A percentile compares a stretch with the other conserved stretches of the same genome.
phyloP scores from a whole-genome alignment of 1,140 invertebrate genomes.

The Atta texana region DNA sequence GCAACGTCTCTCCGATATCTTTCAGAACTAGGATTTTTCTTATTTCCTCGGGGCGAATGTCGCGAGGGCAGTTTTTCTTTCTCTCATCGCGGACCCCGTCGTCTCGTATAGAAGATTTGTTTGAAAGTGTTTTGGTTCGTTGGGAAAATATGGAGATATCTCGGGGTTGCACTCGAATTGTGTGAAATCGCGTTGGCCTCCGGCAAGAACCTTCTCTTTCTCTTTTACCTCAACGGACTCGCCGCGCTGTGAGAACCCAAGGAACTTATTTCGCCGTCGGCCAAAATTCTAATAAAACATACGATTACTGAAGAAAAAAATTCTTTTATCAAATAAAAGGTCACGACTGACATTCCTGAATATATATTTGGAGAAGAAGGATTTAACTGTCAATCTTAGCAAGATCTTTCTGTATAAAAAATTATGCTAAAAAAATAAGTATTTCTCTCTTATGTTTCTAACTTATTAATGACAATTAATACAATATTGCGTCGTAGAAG shows the following conservation, averaged over 20 bases:
- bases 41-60: conserved; percentile 57
- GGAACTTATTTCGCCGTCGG: conserved; percentile 41
- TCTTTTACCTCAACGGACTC: conserved; percentile 40
- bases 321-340: conserved; percentile 41
- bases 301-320: conserved; percentile 48
- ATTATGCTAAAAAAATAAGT: not conserved
- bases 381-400: conserved; percentile 10
- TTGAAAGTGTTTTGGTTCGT: conserved; percentile 80
- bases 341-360: conserved; percentile 55
- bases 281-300: conserved; percentile 60
- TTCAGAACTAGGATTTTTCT: conserved; percentile 73
- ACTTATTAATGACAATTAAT: conserved; percentile 8
- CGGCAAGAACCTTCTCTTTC: conserved; percentile 19
- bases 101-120: conserved; percentile 66
- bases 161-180: conserved; percentile 58
- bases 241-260: not conserved
- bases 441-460: not conserved
- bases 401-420: not conserved
- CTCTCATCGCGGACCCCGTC: conserved; percentile 45
- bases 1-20: conserved; percentile 58
- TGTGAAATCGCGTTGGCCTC: conserved; percentile 40
- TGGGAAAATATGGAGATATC: conserved; percentile 81
- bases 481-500: not conserved
- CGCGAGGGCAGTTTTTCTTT: conserved; percentile 57
- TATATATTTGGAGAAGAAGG: conserved; percentile 17